Evolutionary conservation across 2,797 vertebrate species (phyloP).

Genomic region (Arnoldichthys spilopterus): DNA sequence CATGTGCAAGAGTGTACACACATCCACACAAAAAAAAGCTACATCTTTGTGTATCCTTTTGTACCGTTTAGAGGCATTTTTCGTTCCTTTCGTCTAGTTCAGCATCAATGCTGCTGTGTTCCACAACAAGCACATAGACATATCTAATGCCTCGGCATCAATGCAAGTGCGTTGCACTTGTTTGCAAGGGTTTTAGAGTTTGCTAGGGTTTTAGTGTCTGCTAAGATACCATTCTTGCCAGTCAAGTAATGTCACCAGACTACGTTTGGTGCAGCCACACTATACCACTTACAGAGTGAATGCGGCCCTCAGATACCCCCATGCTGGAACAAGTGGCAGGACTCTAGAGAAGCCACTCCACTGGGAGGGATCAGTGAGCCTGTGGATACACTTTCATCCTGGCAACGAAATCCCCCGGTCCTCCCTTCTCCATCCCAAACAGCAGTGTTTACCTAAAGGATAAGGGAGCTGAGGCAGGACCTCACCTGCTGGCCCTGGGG

Average conservation of each 20-base stretch:
- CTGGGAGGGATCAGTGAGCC: slow-evolving; percentile 73
- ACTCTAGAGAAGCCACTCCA: slow-evolving; percentile 61
- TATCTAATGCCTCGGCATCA: slow-evolving; percentile 44
- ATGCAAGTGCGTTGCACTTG: slow-evolving; percentile 62
- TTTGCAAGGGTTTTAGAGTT: slow-evolving; percentile 79
- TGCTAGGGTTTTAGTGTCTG: slow-evolving; percentile 81
- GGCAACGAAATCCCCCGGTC: slow-evolving; percentile 82
- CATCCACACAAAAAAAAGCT: background rate
- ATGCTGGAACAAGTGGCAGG: slow-evolving; percentile 78
- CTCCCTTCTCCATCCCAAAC: slow-evolving; percentile 52
- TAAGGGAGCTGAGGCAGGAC: slow-evolving; percentile 82
- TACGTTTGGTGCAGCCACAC: slow-evolving; percentile 81
- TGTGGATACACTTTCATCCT: slow-evolving; percentile 87
- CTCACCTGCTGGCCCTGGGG: slow-evolving; percentile 92
- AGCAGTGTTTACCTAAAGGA: slow-evolving; percentile 92
- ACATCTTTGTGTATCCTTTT: background rate
- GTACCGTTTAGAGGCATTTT: slow-evolving; percentile 7
- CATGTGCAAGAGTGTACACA: background rate
- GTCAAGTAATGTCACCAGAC: slow-evolving; percentile 95
- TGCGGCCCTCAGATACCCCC: slow-evolving; percentile 77
- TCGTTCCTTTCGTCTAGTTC: slow-evolving; percentile 29
- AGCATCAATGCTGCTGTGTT: slow-evolving; percentile 35
- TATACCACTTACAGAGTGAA: slow-evolving; percentile 87
- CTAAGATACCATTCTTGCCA: slow-evolving; percentile 90
- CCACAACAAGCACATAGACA: slow-evolving; percentile 35